Conservation (phyloP, 2,113 vertebrate genomes). For the Piaya cayana region DNA sequence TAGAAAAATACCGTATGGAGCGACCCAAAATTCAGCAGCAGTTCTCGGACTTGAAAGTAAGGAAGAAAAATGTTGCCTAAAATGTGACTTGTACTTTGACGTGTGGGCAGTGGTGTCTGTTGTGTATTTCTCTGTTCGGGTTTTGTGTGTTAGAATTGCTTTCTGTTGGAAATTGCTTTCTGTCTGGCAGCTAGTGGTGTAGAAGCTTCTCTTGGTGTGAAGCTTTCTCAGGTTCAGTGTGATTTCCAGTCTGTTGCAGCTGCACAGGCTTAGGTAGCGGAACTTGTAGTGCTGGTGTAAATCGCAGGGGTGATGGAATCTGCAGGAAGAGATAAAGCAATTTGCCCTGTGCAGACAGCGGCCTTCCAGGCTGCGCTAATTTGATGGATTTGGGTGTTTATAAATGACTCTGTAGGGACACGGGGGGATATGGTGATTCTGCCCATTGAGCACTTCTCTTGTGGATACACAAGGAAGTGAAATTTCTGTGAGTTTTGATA, state of each 20-base stretch:
- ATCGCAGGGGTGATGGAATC: background rate
- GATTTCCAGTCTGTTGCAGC: background rate
- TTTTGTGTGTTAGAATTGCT: background rate
- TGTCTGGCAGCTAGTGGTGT: background rate
- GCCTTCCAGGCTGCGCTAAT: accelerated
- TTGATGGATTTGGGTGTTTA: background rate
- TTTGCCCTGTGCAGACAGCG: accelerated
- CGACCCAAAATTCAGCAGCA: conserved; percentile 98
- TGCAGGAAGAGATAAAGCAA: background rate
- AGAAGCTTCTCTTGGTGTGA: background rate
- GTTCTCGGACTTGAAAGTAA: conserved; percentile 96
- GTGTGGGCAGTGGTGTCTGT: accelerated
- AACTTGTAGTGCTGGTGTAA: background rate
- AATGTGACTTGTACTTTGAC: background rate
- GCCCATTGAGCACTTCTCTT: background rate
- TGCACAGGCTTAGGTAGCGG: background rate
- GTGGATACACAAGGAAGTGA: background rate
- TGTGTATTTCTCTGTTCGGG: background rate
- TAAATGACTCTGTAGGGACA: background rate
- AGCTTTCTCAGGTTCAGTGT: background rate
- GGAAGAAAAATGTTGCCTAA: background rate
- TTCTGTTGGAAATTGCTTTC: background rate
- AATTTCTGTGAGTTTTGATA: background rate
- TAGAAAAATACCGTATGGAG: conserved; percentile 98
- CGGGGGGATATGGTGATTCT: background rate